These are phyloP conservation scores for Coelopa frigida DNA, from an alignment of 1,140 invertebrate species.

Conservation along the genomic window DNA sequence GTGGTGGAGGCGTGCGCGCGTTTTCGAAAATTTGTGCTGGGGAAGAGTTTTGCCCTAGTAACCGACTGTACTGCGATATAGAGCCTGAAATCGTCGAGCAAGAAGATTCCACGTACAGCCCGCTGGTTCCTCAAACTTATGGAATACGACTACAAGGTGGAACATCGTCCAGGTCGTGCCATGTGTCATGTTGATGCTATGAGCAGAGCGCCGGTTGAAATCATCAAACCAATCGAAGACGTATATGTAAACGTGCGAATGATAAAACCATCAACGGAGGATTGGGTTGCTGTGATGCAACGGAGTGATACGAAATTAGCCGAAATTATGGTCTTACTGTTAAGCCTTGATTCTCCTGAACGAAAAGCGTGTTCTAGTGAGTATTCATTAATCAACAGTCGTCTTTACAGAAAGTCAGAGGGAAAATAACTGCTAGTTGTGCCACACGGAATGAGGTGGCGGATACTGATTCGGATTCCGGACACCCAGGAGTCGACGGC, in stretches of 20 bases:
- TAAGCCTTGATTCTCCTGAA: no score
- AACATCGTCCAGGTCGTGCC: slow-evolving; percentile 5
- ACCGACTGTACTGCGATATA: slow-evolving; percentile 41
- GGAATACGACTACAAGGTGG: slow-evolving; percentile 11
- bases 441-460: slow-evolving; percentile 1
- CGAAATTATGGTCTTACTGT: slow-evolving; percentile 2
- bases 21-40: slow-evolving; percentile 34
- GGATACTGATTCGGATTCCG: not conserved
- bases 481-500: not conserved
- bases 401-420: not conserved
- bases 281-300: slow-evolving; percentile 1
- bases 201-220: slow-evolving; percentile 7
- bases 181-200: slow-evolving; percentile 22
- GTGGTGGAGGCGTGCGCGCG: slow-evolving; percentile 23
- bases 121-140: slow-evolving; percentile 17
- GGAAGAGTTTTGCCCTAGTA: slow-evolving; percentile 34
- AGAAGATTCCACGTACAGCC: slow-evolving; percentile 26
- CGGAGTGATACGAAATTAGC: not conserved
- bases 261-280: not conserved
- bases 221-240: no score
- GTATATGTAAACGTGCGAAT: not conserved
- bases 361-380: not conserved
- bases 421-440: not conserved
- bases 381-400: not conserved
- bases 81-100: slow-evolving; percentile 37